phyloP scores from a whole-genome alignment of 2,797 vertebrate species.

The Sebastolobus altivelis region DNA sequence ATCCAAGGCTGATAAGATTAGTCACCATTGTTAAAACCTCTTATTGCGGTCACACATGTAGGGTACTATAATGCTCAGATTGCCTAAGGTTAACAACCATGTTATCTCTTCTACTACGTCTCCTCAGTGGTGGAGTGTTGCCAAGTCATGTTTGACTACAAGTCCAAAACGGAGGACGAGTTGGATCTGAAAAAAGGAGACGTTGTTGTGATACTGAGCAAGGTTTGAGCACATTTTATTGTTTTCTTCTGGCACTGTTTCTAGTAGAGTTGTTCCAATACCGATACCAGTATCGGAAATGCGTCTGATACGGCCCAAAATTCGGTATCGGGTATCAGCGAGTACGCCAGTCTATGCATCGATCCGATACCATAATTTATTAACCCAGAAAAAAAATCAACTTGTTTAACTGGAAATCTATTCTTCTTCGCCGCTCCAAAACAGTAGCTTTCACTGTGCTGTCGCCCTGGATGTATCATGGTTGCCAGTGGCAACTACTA shows the following conservation, averaged over 20 bases:
- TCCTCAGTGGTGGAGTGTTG: conserved; percentile 83
- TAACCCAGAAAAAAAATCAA: too few relatives aligned
- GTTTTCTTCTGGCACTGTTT: neutral
- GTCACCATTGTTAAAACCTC: neutral
- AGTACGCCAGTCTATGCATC: too few relatives aligned
- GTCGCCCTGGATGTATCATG: too few relatives aligned
- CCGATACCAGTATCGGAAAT: too few relatives aligned
- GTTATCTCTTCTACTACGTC: conserved; percentile 16
- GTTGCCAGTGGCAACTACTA: too few relatives aligned
- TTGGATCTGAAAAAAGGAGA: conserved; percentile 87
- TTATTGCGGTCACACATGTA: conserved; percentile 6
- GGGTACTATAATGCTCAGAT: neutral
- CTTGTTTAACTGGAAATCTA: too few relatives aligned
- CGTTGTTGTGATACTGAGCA: conserved; percentile 83
- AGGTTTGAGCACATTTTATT: conserved; percentile 80
- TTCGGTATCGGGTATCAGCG: too few relatives aligned
- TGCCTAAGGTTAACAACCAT: neutral
- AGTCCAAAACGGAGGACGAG: conserved; percentile 85
- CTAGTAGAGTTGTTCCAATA: too few relatives aligned
- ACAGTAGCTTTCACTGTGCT: too few relatives aligned
- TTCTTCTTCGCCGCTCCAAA: too few relatives aligned
- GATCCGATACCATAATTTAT: too few relatives aligned
- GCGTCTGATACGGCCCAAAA: too few relatives aligned
- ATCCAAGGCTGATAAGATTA: conserved; percentile 1
- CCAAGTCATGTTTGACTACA: conserved; percentile 89